Conservation (phyloP, 2,113 vertebrate genomes). For the Odontophorus gujanensis region DNA sequence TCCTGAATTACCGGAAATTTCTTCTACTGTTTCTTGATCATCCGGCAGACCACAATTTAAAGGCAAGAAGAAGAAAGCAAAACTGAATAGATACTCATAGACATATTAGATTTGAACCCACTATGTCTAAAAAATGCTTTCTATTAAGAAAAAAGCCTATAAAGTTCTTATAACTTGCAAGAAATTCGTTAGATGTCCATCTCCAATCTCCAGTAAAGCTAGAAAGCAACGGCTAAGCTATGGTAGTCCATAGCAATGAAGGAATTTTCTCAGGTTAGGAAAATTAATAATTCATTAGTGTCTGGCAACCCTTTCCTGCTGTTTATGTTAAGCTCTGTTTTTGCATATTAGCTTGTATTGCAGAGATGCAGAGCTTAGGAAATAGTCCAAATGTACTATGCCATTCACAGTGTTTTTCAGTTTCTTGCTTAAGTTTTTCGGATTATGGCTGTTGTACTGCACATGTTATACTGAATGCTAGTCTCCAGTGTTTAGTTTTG, state of each 20-base stretch:
- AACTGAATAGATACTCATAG: neutral
- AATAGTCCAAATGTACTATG: accelerated
- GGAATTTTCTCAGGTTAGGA: neutral
- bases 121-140: neutral
- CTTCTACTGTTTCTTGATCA: neutral
- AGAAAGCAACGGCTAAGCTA: neutral
- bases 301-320: neutral
- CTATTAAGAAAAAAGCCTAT: neutral
- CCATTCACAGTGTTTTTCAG: neutral
- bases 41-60: constrained; percentile 23
- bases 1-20: neutral
- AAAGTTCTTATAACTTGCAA: neutral
- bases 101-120: neutral
- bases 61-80: constrained; percentile 20
- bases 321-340: neutral
- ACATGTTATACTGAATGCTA: neutral
- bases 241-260: neutral
- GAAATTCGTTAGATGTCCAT: neutral
- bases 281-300: neutral
- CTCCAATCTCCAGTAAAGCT: neutral
- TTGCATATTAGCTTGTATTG: neutral
- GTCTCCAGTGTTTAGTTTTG: neutral
- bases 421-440: neutral
- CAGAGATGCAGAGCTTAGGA: neutral
- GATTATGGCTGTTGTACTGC: neutral